Evolutionary conservation across 2,888 invertebrate species (phyloP), one percentile per base, ranked within the genome.

Genomic region (Phlogophora meticulosa): DNA sequence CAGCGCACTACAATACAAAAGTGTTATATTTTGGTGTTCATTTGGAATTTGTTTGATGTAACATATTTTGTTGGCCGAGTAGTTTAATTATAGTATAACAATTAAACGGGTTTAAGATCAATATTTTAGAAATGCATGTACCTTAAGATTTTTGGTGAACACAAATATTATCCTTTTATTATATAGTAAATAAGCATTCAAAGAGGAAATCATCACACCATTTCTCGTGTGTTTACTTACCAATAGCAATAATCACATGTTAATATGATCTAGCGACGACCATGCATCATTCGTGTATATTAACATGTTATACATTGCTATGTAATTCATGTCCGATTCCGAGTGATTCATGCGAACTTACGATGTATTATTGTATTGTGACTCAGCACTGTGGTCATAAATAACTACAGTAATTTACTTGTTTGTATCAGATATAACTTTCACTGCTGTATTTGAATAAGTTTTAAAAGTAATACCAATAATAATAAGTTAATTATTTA

Each of bases 311-410:
- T 7, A 46, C 11, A 52, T 62, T 24, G 48, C 40, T 56, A 60
- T 57, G 63, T 60, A 36, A 32, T 53, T 45, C 63, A 45, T 46
- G 64, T 45, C 17, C 0, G 7, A 15, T 17, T 60, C 11, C 5
- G 17, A 17, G 15, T 76, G 74, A 65, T 49, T 75, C 60, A 75
- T 64, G 2, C 48, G 1, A 48, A 42, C 22, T 20, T 58, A 61
- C 48, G 42, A 49, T 48, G 60, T 75, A 64, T 43, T 56, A 59
- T 60, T 51, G 49, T 56, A 38, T n/a, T 48, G 36, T 60, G 64
- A 70, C 60, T 75, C 70, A 53, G 36, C 48, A 55, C 40, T 53
- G 56, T 4, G 13, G 4, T 34, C 38, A n/a, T 60, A 48, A 40
- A 34, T 34, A 20, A 51, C 34, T 52, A 28, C 38, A 24, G 38